A percentile compares a stretch with the other conserved stretches of the same genome.
phyloP scores from a whole-genome alignment of 1,140 invertebrate genomes.

The Drosophila oshimai region DNA sequence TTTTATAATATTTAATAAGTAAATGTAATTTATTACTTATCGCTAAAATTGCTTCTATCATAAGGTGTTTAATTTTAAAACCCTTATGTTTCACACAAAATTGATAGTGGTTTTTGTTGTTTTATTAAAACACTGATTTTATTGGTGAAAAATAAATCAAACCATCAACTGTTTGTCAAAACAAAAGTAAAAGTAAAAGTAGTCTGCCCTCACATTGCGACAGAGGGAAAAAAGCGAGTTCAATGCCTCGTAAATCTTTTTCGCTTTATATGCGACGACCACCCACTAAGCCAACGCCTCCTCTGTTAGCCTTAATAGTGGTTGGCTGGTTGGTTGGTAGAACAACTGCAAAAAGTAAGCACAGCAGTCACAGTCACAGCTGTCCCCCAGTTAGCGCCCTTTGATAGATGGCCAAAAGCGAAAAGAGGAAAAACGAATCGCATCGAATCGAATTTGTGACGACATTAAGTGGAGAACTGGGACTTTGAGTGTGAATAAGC shows the following conservation, averaged over 20 bases:
- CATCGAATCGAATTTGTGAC: slow-evolving; percentile 28
- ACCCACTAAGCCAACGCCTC: slow-evolving; percentile 5
- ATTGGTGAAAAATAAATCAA: slow-evolving; percentile 1
- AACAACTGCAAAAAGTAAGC: slow-evolving; percentile 4
- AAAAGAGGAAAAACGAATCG: not conserved
- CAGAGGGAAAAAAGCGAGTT: slow-evolving; percentile 28
- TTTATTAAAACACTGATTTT: no score
- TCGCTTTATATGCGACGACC: slow-evolving; percentile 21
- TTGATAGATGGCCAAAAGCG: slow-evolving; percentile 34
- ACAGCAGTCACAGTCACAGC: slow-evolving; percentile 20
- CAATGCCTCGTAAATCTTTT: slow-evolving; percentile 63
- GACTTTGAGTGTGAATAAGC: slow-evolving; percentile 30
- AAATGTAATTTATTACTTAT: no score
- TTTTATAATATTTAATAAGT: no score
- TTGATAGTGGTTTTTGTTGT: no score
- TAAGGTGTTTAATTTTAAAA: no score
- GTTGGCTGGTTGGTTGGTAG: not conserved
- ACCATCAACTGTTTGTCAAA: slow-evolving; percentile 15
- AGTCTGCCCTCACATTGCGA: not conserved
- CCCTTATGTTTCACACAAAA: no score
- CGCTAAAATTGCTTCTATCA: no score
- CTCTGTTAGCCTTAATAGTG: slow-evolving; percentile 36
- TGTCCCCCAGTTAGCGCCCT: slow-evolving; percentile 32
- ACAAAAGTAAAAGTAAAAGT: slow-evolving; percentile 8
- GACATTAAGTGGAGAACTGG: slow-evolving; percentile 11